phyloP scores from a whole-genome alignment of 2,888 invertebrate species.

The Ormyrus nitidulus region DNA sequence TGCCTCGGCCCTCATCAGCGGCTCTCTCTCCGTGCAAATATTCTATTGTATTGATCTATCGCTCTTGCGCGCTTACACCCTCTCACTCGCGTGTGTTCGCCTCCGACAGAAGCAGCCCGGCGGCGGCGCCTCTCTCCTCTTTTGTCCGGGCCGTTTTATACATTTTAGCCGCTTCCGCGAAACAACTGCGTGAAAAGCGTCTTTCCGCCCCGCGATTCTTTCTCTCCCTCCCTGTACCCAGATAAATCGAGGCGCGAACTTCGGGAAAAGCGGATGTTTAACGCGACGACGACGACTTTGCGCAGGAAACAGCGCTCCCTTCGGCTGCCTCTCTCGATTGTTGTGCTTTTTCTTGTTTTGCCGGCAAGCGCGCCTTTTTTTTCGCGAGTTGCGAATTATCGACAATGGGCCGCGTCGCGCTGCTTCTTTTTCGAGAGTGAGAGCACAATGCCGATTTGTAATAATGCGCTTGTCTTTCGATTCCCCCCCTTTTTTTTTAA shows the following conservation, averaged over 20 bases:
- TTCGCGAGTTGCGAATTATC: constrained; percentile 44
- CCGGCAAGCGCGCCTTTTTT: not conserved
- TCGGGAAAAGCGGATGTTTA: constrained; percentile 33
- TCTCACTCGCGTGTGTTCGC: not conserved
- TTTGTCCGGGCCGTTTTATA: not conserved
- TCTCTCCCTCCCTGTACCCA: not conserved
- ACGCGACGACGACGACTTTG: not conserved
- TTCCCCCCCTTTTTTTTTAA: no score
- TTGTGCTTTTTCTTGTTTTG: constrained; percentile 9
- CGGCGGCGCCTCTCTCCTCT: not conserved
- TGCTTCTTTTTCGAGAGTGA: not conserved
- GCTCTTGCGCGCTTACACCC: not conserved
- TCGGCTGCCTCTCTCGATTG: not conserved
- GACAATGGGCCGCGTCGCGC: constrained; percentile 13
- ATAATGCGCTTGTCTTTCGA: not conserved
- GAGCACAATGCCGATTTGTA: not conserved
- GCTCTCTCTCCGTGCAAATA: constrained; percentile 30
- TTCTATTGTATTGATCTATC: constrained; percentile 46
- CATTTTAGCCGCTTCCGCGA: constrained; percentile 39
- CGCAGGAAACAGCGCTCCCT: not conserved
- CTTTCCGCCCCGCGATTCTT: not conserved
- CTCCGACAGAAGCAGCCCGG: not conserved
- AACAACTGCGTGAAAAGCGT: constrained; percentile 37
- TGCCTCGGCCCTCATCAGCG: constrained; percentile 9
- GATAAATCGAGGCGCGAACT: constrained; percentile 37